Percentiles rank a stretch among this genome's conserved stretches.
phyloP scores from a whole-genome alignment of 2,888 invertebrate genomes.

The Zele albiditarsus region DNA sequence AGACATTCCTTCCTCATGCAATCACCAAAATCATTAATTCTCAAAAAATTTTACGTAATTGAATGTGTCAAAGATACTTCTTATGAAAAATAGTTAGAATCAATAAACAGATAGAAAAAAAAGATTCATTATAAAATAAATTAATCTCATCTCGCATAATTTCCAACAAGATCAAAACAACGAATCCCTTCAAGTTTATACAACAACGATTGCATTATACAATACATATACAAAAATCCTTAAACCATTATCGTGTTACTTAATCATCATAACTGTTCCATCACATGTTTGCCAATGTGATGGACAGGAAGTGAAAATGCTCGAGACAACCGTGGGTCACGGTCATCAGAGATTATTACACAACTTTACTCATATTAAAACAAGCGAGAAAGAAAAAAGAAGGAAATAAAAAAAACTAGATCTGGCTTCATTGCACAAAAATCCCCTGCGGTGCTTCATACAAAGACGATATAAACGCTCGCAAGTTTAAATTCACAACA shows the following conservation, averaged over 20 bases:
- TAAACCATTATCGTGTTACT: not conserved
- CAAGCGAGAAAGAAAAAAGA: not conserved
- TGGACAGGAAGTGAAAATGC: slow-evolving; percentile 3
- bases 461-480: slow-evolving; percentile 23
- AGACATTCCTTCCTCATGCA: too few relatives aligned
- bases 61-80: too few relatives aligned
- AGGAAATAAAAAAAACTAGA: not conserved
- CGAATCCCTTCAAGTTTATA: not conserved
- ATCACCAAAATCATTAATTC: too few relatives aligned
- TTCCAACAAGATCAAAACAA: not conserved
- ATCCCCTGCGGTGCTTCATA: slow-evolving; percentile 20
- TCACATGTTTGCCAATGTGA: not conserved
- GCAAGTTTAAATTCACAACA: not conserved
- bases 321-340: slow-evolving; percentile 6
- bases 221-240: not conserved
- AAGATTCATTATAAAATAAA: too few relatives aligned
- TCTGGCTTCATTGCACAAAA: slow-evolving; percentile 16
- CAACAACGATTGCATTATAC: not conserved
- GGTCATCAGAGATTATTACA: slow-evolving; percentile 30
- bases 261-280: not conserved
- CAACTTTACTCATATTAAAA: not conserved
- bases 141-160: not conserved
- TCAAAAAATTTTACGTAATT: too few relatives aligned
- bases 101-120: too few relatives aligned
- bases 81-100: too few relatives aligned